A percentile compares a stretch with the other conserved stretches of the same genome.
These are phyloP conservation scores for Coregonus suidteri DNA, from an alignment of 2,797 vertebrate species.

Conservation along the genomic window DNA sequence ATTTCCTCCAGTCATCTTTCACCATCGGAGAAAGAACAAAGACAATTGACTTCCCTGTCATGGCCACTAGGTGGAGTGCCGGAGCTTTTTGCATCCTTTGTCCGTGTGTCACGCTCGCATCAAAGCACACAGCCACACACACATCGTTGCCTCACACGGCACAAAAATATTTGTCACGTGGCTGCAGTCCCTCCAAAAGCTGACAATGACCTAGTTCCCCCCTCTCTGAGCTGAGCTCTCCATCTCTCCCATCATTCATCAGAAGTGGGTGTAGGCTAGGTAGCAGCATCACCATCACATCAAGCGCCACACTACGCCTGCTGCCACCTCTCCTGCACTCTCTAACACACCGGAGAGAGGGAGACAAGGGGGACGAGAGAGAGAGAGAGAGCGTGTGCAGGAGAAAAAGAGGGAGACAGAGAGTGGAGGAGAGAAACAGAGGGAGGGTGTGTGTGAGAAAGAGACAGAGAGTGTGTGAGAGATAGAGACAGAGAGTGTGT, in stretches of 20 bases:
- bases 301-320: conserved; percentile 41
- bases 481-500: too few species aligned
- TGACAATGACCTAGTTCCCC: conserved; percentile 49
- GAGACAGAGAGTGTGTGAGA: too few species aligned
- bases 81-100: conserved; percentile 32
- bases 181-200: conserved; percentile 42
- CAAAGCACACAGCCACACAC: conserved; percentile 24
- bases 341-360: conserved; percentile 24
- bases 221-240: conserved; percentile 8
- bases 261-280: conserved; percentile 47
- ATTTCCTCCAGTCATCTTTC: conserved; percentile 36
- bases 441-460: too few species aligned
- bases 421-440: too few species aligned
- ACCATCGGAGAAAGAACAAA: conserved; percentile 35
- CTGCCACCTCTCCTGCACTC: conserved; percentile 24
- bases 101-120: conserved; percentile 9
- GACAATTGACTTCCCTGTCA: conserved; percentile 2
- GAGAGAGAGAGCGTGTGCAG: background rate
- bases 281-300: conserved; percentile 51
- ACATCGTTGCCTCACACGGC: conserved; percentile 50
- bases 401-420: too few species aligned
- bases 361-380: background rate
- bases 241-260: conserved; percentile 49
- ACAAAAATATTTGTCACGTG: conserved; percentile 57
- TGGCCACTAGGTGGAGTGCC: conserved; percentile 45